Base-by-base conservation (phyloP, 1,140 invertebrate genomes). In the Meloidogyne exigua region DNA sequence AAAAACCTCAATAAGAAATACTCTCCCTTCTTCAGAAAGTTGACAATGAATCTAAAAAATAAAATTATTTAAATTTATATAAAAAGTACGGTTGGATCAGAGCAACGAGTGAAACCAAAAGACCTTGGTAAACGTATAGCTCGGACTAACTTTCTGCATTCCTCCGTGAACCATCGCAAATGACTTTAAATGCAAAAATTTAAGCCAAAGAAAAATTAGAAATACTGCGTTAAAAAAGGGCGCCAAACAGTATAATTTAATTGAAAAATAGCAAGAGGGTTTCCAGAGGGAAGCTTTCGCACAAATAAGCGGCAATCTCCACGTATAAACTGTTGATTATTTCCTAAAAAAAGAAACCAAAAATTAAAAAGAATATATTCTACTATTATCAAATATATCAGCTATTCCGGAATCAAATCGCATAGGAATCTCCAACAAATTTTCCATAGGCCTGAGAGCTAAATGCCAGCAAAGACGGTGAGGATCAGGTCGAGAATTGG, bases 151-250 rank as follows among this genome's bases (percentile, higher is more conserved):
- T 81, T 81, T 21, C 26, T 49, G 13, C 69, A 65, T 49, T 84
- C 83, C 28, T 82, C 81, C 1, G 68, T 42, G 49, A 82, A 84
- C 71, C 68, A 84, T 21, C 75, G 69, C 65, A 73, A 80, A 28
- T 65, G 65, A 57, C 49, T 57, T n/a, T n/a, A n/a, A n/a, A n/a
- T n/a, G 3, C 3, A n/a, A 5, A n/a, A n/a, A 57, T 18, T 15
- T 18, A 3, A 57, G 44, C n/a, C n/a, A n/a, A 15, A 49, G 13
- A 49, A 49, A 49, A 49, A 18, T 7, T n/a, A n/a, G n/a, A 57
- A 57, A 57, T 57, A 57, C 32, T 74, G 62, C 5, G 28, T 70
- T 4, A 82, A 21, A 25, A 70, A 44, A 21, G 67, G 63, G n/a
- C 73, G 70, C 26, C 78, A 62, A 26, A 42, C 73, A 2, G 82